Conservation (phyloP, 2,888 invertebrate genomes). For the Ormyrus pomaceus region DNA sequence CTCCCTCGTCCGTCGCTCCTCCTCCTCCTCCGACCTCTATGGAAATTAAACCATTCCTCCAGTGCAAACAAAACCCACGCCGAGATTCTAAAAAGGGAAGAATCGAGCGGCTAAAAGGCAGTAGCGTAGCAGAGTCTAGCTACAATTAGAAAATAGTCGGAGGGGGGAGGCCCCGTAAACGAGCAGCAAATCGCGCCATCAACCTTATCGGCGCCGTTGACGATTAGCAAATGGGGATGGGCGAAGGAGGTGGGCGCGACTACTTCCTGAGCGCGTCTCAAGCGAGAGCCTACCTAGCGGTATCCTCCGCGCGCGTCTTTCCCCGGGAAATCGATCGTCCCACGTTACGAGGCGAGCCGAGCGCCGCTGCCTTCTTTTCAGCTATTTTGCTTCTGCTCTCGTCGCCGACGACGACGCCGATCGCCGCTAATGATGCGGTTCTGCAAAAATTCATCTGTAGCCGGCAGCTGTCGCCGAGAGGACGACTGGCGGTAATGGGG, state of each 20-base stretch:
- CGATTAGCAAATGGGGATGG: conserved; percentile 20
- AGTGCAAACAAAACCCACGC: conserved; percentile 1
- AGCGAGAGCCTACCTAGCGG: not conserved
- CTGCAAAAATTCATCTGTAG: too few species aligned
- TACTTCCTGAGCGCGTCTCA: not conserved
- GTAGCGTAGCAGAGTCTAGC: not conserved
- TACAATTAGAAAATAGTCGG: not conserved
- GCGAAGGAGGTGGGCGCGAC: conserved; percentile 27
- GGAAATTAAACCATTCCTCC: conserved; percentile 6
- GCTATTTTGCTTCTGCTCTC: too few species aligned
- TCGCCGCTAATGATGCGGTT: too few species aligned
- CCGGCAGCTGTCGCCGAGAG: too few species aligned
- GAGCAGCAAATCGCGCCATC: conserved; percentile 11
- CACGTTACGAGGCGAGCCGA: too few species aligned
- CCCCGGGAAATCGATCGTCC: conserved; percentile 13
- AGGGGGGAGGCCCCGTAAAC: not conserved
- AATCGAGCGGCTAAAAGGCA: not conserved
- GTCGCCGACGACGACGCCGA: too few species aligned
- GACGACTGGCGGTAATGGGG: too few species aligned
- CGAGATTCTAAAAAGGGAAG: too few species aligned
- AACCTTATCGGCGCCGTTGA: conserved; percentile 7
- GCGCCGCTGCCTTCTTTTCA: too few species aligned
- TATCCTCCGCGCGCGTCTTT: not conserved
- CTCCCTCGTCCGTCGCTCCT: not conserved
- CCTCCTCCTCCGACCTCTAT: not conserved